Conservation (phyloP, 2,113 vertebrate genomes). For the Mellivora capensis region DNA sequence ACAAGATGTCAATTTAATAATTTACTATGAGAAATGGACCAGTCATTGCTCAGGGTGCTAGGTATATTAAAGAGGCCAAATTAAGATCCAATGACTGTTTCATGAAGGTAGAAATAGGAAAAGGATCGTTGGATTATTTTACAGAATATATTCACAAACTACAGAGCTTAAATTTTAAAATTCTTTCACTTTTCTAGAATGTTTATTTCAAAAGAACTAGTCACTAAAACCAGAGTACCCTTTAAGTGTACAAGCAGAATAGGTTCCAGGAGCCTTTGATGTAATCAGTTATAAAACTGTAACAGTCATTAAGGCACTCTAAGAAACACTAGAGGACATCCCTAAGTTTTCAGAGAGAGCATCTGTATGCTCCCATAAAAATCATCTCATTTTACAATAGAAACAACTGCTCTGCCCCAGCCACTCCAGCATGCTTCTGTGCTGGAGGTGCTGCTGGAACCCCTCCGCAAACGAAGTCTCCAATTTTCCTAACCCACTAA, state of each 20-base stretch:
- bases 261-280: not conserved
- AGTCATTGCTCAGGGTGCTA: not conserved
- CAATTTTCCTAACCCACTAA: not conserved
- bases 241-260: not conserved
- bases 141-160: not conserved
- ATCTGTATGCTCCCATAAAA: not conserved
- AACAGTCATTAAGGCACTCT: not conserved
- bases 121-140: not conserved
- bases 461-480: not conserved
- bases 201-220: constrained; percentile 6
- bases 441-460: not conserved
- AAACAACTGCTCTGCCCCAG: not conserved
- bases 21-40: not conserved
- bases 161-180: not conserved
- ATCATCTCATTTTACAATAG: not conserved
- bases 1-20: not conserved
- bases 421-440: not conserved
- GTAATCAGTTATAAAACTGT: not conserved
- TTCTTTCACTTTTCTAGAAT: not conserved
- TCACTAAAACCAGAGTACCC: not conserved
- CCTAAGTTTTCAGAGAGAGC: not conserved
- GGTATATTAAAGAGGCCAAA: not conserved
- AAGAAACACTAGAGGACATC: not conserved
- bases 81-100: not conserved
- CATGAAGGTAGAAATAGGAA: not conserved